A percentile compares a stretch with the other conserved stretches of the same genome.
Conservation (phyloP, 2,113 vertebrate genomes). For the Brachionichthys hirsutus region DNA sequence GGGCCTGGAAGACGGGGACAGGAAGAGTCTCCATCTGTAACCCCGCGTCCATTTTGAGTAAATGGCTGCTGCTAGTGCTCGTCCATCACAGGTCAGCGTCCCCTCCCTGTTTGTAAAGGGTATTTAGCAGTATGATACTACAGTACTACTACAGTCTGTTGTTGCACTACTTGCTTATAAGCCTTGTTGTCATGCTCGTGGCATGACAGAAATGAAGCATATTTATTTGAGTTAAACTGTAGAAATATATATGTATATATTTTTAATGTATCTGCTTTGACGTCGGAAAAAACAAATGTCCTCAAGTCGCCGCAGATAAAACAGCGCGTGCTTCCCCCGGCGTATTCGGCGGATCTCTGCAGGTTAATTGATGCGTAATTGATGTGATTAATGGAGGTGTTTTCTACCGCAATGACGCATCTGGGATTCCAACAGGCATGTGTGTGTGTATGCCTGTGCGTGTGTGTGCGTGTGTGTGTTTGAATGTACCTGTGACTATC, state of each 20-base stretch:
- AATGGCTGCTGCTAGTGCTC: slow-evolving; percentile 43
- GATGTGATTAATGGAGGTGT: slow-evolving; percentile 82
- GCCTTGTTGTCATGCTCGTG: slow-evolving; percentile 10
- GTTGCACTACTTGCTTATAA: too few relatives aligned
- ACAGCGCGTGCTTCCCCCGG: slow-evolving; percentile 35
- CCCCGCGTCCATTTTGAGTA: slow-evolving; percentile 56
- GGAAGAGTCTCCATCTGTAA: slow-evolving; percentile 35
- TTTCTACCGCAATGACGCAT: slow-evolving; percentile 68
- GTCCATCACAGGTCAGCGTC: slow-evolving; percentile 33
- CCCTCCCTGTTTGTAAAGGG: too few relatives aligned
- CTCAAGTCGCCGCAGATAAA: slow-evolving; percentile 46
- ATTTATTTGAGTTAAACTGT: slow-evolving; percentile 25
- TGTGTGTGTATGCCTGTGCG: slow-evolving; percentile 4
- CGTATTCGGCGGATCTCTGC: slow-evolving; percentile 63
- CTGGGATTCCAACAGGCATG: slow-evolving; percentile 56
- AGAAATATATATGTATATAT: slow-evolving; percentile 18
- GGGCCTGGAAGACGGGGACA: slow-evolving; percentile 56
- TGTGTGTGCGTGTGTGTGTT: background rate
- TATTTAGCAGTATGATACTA: too few relatives aligned
- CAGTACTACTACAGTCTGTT: too few relatives aligned
- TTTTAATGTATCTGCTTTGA: slow-evolving; percentile 50
- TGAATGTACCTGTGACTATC: slow-evolving; percentile 42
- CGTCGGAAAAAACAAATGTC: slow-evolving; percentile 43
- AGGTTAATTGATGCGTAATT: slow-evolving; percentile 79
- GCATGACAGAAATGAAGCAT: slow-evolving; percentile 15